These are phyloP conservation scores for Cetonia aurata DNA, from an alignment of 2,888 invertebrate genomes.

Conservation along the genomic window DNA sequence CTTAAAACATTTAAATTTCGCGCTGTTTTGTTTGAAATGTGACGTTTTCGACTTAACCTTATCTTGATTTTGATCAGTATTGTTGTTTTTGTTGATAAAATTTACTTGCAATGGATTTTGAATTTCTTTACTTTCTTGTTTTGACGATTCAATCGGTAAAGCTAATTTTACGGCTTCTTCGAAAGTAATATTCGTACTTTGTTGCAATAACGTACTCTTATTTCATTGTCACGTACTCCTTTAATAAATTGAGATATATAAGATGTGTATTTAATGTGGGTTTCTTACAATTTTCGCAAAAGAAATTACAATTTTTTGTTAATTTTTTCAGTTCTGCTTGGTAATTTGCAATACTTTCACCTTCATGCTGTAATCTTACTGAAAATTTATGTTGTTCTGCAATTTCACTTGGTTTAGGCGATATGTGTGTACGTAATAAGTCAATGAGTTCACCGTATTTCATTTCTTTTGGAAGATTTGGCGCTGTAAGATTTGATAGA, in stretches of 20 bases:
- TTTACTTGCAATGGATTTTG: constrained; percentile 7
- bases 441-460: constrained; percentile 41
- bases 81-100: no score
- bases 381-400: constrained; percentile 48
- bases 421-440: constrained; percentile 43
- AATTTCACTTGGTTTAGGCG: constrained; percentile 44
- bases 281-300: constrained; percentile 36
- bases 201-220: constrained; percentile 37
- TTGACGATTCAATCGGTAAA: constrained; percentile 21
- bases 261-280: constrained; percentile 32
- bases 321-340: constrained; percentile 43
- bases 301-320: constrained; percentile 44
- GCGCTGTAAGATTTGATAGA: constrained; percentile 39
- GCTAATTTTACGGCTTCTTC: constrained; percentile 9
- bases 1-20: no score
- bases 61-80: no score
- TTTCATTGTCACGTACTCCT: constrained; percentile 30
- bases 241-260: constrained; percentile 28
- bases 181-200: constrained; percentile 16
- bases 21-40: no score
- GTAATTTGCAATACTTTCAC: constrained; percentile 27
- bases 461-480: constrained; percentile 41
- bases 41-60: no score
- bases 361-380: constrained; percentile 45
- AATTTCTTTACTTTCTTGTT: constrained; percentile 2